Percentiles rank a stretch among this genome's conserved stretches.
These are phyloP conservation scores for Petrolisthes manimaculis DNA, from an alignment of 2,888 invertebrate genomes.

Conservation along the genomic window DNA sequence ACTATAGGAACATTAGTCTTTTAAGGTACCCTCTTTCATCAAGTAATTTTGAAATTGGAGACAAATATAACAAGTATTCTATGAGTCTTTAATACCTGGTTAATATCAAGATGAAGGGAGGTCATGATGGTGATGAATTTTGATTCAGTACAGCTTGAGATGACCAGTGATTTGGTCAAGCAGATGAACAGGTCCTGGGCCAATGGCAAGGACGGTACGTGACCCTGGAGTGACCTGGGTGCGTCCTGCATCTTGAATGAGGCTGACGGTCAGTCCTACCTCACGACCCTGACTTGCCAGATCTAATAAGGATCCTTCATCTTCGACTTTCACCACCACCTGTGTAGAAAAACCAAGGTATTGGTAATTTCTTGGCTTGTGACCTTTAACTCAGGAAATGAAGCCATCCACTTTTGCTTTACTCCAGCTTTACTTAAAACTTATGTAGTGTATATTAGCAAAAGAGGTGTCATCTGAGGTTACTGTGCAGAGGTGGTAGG, in stretches of 20 bases:
- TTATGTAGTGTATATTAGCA: too few species aligned
- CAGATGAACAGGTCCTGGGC: conserved; percentile 41
- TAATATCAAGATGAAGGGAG: too few species aligned
- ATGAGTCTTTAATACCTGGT: too few species aligned
- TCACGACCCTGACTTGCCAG: conserved; percentile 42
- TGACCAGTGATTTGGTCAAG: conserved; percentile 49
- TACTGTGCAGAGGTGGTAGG: too few species aligned
- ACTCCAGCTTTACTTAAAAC: not conserved
- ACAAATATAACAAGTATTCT: too few species aligned
- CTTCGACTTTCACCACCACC: conserved; percentile 51
- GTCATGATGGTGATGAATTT: too few species aligned
- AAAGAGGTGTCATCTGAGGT: too few species aligned
- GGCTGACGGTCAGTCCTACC: conserved; percentile 48
- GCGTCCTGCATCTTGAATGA: conserved; percentile 56
- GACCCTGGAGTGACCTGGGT: conserved; percentile 53
- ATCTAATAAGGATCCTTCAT: conserved; percentile 40
- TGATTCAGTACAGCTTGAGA: conserved; percentile 25
- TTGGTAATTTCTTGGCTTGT: not conserved
- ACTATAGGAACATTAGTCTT: too few species aligned
- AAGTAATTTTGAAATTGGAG: too few species aligned
- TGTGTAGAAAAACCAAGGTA: not conserved
- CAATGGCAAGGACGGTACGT: conserved; percentile 45
- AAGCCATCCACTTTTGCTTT: not conserved
- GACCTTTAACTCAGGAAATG: not conserved
- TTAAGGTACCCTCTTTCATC: too few species aligned